Evolutionary conservation across 2,888 invertebrate genomes (phyloP).

Genomic region (Pammene fasciana): DNA sequence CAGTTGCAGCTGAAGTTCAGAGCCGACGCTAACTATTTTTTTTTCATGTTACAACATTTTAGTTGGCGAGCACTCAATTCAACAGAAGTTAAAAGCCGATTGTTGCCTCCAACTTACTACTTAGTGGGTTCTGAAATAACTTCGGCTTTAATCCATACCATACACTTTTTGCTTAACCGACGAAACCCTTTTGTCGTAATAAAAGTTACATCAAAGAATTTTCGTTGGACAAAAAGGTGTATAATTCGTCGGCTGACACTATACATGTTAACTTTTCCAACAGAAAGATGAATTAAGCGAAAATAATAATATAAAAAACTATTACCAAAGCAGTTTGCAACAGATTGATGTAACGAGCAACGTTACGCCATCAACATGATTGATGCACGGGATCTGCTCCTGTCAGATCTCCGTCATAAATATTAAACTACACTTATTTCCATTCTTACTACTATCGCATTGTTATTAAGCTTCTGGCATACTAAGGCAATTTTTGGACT

Average conservation of each 20-base stretch:
- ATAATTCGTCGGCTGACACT: too few relatives aligned
- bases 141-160: neutral
- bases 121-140: neutral
- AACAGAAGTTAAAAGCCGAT: slow-evolving; percentile 25
- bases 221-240: too few relatives aligned
- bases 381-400: slow-evolving; percentile 25
- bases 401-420: slow-evolving; percentile 28
- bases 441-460: slow-evolving; percentile 6
- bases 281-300: neutral
- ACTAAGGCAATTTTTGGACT: neutral
- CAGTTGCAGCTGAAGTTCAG: slow-evolving; percentile 13
- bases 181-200: too few relatives aligned
- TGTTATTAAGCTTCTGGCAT: slow-evolving; percentile 12
- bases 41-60: slow-evolving; percentile 23
- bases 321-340: slow-evolving; percentile 7
- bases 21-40: slow-evolving; percentile 18
- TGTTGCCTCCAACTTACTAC: slow-evolving; percentile 6
- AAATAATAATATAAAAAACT: slow-evolving; percentile 4
- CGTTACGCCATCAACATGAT: slow-evolving; percentile 24
- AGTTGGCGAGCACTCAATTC: slow-evolving; percentile 22
- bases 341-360: slow-evolving; percentile 21
- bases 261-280: too few relatives aligned
- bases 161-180: too few relatives aligned
- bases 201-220: too few relatives aligned
- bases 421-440: slow-evolving; percentile 19